Conservation (phyloP, 2,113 vertebrate genomes). For the Procavia capensis region DNA sequence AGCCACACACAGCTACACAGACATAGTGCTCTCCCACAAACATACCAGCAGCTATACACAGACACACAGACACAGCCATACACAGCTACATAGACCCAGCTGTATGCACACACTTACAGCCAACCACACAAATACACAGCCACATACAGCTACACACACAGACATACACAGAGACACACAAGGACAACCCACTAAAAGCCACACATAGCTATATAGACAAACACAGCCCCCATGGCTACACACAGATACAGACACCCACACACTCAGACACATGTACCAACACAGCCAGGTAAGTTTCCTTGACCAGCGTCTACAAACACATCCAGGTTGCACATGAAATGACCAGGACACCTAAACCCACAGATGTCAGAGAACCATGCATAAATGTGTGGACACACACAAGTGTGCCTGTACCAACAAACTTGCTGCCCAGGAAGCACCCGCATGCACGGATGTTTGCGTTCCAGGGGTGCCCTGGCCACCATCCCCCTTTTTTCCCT, state of each 20-base stretch:
- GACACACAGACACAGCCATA: background rate
- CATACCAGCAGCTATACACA: background rate
- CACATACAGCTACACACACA: background rate
- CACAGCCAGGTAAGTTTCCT: background rate
- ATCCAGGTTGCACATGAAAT: background rate
- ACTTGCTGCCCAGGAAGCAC: background rate
- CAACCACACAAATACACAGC: background rate
- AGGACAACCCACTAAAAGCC: no score
- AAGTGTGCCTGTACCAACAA: background rate
- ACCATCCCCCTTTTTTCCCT: background rate
- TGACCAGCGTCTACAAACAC: background rate
- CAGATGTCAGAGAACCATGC: fast-evolving
- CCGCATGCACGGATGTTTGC: background rate
- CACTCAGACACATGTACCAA: background rate
- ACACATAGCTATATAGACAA: background rate
- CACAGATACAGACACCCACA: background rate
- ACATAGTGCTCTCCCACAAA: no score
- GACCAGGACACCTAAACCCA: background rate
- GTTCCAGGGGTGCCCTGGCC: background rate
- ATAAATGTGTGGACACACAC: background rate
- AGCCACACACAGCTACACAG: background rate
- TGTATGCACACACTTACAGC: background rate
- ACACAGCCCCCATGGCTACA: background rate
- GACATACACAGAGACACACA: background rate
- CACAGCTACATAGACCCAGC: background rate